A percentile compares a stretch with the other conserved stretches of the same genome.
These are phyloP conservation scores for Pseudomugil gertrudae DNA, from an alignment of 2,797 vertebrate genomes.

Conservation along the genomic window DNA sequence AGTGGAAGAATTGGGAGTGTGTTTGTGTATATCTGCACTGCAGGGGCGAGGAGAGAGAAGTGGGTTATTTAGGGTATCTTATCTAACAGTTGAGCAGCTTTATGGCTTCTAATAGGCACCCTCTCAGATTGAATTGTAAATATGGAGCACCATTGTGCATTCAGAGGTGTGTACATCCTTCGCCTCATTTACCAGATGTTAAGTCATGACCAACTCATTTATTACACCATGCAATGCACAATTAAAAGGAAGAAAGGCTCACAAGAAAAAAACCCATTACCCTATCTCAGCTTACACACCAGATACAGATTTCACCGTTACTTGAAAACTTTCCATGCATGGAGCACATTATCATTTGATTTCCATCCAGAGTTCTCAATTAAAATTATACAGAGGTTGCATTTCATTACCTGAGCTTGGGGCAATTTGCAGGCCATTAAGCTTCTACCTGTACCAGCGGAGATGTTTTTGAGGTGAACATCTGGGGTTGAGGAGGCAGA, in stretches of 20 bases:
- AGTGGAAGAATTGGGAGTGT: constrained; percentile 18
- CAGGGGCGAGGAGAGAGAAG: neutral
- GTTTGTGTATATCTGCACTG: constrained; percentile 17
- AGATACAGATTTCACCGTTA: constrained; percentile 76
- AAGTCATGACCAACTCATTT: constrained; percentile 76
- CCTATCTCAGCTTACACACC: constrained; percentile 70
- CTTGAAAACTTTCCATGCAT: constrained; percentile 82
- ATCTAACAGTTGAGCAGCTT: constrained; percentile 76
- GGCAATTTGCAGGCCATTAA: constrained; percentile 85
- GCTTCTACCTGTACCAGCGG: constrained; percentile 81
- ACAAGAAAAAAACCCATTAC: constrained; percentile 70
- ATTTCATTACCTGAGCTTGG: constrained; percentile 84
- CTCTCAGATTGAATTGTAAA: constrained; percentile 80
- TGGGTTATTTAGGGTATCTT: constrained; percentile 66
- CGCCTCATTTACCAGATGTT: constrained; percentile 79
- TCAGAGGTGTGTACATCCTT: constrained; percentile 74
- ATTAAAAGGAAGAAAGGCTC: constrained; percentile 76
- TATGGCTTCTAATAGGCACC: constrained; percentile 72
- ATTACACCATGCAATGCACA: constrained; percentile 76
- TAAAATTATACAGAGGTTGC: constrained; percentile 85
- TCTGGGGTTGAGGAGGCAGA: constrained; percentile 85
- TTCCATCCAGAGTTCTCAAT: constrained; percentile 85
- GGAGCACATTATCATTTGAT: constrained; percentile 83
- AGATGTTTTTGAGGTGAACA: constrained; percentile 85
- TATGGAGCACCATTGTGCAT: constrained; percentile 76